Evolutionary conservation across 1,140 invertebrate genomes (phyloP).

Genomic region (Zophobas morio): DNA sequence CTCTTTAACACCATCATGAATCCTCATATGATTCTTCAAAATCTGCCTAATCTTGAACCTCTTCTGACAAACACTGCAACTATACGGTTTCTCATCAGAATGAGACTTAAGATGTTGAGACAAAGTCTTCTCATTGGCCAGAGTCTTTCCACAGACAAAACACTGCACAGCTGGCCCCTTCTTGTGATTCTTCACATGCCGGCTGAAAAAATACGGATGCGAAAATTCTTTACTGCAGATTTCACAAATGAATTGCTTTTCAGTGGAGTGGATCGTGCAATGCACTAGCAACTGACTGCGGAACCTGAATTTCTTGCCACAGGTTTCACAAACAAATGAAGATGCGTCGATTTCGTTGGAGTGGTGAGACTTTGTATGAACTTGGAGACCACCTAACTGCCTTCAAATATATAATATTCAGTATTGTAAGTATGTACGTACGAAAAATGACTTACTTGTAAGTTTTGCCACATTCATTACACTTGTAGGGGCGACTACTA

Average conservation of each 20-base stretch:
- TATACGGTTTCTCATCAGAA: background rate
- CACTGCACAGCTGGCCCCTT: background rate
- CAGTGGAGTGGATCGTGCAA: background rate
- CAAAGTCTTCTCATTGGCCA: background rate
- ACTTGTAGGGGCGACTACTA: conserved; percentile 61
- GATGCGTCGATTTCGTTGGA: background rate
- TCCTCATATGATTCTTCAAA: conserved; percentile 56
- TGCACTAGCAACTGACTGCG: background rate
- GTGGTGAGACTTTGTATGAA: background rate
- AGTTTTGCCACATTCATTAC: conserved; percentile 78
- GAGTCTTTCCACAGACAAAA: background rate
- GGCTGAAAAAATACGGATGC: background rate
- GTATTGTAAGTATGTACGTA: no score
- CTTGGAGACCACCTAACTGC: background rate
- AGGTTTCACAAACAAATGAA: background rate
- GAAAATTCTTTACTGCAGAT: background rate
- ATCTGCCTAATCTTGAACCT: conserved; percentile 62
- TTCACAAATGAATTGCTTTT: background rate
- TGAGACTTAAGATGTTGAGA: background rate
- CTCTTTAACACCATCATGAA: conserved; percentile 61
- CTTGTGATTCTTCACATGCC: background rate
- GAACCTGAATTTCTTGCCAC: background rate
- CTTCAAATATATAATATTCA: background rate
- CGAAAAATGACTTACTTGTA: conserved; percentile 68
- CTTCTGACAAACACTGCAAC: conserved; percentile 49